These are phyloP conservation scores for Nemotelus pantherinus DNA, from an alignment of 2,888 invertebrate genomes.

Conservation along the genomic window DNA sequence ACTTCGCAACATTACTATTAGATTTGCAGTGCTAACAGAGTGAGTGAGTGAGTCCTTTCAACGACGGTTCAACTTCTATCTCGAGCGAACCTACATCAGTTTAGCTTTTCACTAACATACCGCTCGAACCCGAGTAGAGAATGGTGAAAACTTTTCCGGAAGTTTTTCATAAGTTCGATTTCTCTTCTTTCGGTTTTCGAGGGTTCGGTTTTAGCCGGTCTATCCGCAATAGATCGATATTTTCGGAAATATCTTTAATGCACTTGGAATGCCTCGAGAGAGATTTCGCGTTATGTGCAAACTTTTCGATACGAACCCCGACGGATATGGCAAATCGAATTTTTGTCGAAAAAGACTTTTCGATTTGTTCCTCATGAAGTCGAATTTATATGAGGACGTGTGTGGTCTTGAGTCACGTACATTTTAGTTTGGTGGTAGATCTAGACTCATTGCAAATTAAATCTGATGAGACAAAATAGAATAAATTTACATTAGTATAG, in stretches of 20 bases:
- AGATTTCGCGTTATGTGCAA: conserved; percentile 42
- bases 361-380: conserved; percentile 39
- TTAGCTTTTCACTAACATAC: conserved; percentile 6
- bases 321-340: conserved; percentile 27
- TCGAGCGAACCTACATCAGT: background rate
- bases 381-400: conserved; percentile 30
- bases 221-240: conserved; percentile 44
- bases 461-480: background rate
- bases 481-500: background rate
- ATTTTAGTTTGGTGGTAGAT: background rate
- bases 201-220: no score
- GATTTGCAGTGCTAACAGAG: background rate
- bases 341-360: conserved; percentile 34
- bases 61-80: background rate
- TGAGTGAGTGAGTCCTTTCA: background rate
- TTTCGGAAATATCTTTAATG: conserved; percentile 48
- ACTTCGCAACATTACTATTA: background rate
- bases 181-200: conserved; percentile 18
- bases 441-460: background rate
- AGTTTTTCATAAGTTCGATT: background rate
- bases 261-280: conserved; percentile 43
- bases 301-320: conserved; percentile 21
- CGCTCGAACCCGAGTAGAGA: background rate
- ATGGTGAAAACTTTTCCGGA: conserved; percentile 22
- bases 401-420: conserved; percentile 22